Evolutionary conservation across 2,113 vertebrate genomes (phyloP).

Genomic region (Eira barbara): DNA sequence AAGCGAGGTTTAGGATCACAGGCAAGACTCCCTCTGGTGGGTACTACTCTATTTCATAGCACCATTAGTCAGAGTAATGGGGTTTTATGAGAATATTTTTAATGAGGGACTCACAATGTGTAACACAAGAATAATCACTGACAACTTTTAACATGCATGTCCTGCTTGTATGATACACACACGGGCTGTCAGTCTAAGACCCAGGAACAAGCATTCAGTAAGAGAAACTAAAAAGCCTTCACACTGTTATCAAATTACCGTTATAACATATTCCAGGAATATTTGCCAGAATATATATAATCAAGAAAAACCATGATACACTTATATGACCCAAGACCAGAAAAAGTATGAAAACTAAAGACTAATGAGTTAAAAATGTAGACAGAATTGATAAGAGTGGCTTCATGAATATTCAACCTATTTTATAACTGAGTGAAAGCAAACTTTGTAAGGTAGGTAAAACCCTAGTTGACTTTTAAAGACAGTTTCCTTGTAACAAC

Average conservation of each 20-base stretch:
- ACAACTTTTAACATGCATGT: not conserved
- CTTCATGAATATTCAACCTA: not conserved
- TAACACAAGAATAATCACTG: not conserved
- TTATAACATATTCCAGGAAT: not conserved
- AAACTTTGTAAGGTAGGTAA: not conserved
- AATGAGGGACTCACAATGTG: not conserved
- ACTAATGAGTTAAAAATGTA: not conserved
- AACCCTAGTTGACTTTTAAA: not conserved
- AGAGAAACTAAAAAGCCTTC: not conserved
- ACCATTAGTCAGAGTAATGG: not conserved
- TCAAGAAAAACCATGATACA: not conserved
- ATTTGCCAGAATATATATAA: constrained; percentile 1
- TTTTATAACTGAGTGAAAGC: not conserved
- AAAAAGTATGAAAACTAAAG: not conserved
- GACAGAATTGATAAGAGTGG: not conserved
- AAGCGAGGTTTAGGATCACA: not conserved
- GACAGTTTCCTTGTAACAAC: not conserved
- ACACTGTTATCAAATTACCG: not conserved
- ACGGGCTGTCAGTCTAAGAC: not conserved
- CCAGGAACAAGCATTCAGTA: not conserved
- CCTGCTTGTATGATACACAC: not conserved
- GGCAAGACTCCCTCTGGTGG: constrained; percentile 57
- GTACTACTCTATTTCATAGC: not conserved
- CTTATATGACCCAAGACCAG: not conserved
- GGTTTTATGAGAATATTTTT: not conserved